A percentile compares a stretch with the other conserved stretches of the same genome.
phyloP scores from a whole-genome alignment of 64 coral and sea anemone genomes.

The Montipora sp. region DNA sequence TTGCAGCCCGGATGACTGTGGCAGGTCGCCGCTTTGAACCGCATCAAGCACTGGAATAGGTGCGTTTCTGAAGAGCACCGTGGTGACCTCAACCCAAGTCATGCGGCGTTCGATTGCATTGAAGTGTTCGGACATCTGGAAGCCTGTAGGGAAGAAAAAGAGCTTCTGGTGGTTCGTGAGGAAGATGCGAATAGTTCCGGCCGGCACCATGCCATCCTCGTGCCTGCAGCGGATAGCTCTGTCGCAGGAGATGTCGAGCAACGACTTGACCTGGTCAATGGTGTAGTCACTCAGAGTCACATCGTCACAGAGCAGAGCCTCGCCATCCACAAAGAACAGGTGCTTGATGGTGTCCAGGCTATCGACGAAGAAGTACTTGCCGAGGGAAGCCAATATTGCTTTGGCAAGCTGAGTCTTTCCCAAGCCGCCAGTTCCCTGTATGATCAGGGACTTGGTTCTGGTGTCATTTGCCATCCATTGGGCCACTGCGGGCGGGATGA shows the following conservation, averaged over 20 bases:
- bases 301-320: constrained; percentile 15
- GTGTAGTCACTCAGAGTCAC: constrained; percentile 14
- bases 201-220: constrained; percentile 25
- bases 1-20: too few species aligned
- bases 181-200: constrained; percentile 22
- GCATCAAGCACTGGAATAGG: too few species aligned
- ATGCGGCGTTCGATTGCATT: too few species aligned
- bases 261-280: constrained; percentile 27
- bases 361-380: constrained; percentile 34
- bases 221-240: constrained; percentile 29
- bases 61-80: too few species aligned
- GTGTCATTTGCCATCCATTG: constrained; percentile 31
- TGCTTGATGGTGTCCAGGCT: constrained; percentile 29
- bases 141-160: too few species aligned
- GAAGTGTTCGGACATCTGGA: too few species aligned
- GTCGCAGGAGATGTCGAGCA: constrained; percentile 23
- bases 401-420: constrained; percentile 29
- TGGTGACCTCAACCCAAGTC: too few species aligned
- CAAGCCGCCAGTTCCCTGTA: constrained; percentile 25
- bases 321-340: constrained; percentile 22
- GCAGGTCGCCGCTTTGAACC: too few species aligned
- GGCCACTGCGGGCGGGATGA: neutral
- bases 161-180: too few species aligned
- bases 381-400: neutral
- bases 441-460: constrained; percentile 24